Evolutionary conservation across 2,113 vertebrate species (phyloP).

Genomic region (Collichthys lucidus): DNA sequence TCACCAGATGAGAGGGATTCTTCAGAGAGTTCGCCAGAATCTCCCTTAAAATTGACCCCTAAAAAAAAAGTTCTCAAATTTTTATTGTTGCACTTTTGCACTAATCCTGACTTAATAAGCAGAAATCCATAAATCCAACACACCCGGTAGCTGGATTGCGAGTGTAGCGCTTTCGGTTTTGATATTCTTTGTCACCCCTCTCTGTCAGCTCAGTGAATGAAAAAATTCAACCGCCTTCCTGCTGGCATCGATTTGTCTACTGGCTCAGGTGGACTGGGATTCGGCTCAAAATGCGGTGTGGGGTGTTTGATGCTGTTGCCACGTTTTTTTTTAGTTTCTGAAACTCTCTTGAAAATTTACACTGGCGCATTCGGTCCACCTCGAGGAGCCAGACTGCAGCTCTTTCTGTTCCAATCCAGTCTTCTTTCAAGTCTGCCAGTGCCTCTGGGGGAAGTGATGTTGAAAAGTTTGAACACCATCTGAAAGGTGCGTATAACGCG

Average conservation of each 20-base stretch:
- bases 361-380: constrained; percentile 46
- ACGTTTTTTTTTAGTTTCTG: constrained; percentile 21
- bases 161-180: background rate
- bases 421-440: constrained; percentile 43
- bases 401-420: constrained; percentile 34
- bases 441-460: constrained; percentile 35
- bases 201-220: constrained; percentile 25
- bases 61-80: constrained; percentile 30
- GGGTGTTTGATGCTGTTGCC: constrained; percentile 50
- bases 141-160: constrained; percentile 10
- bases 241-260: constrained; percentile 8
- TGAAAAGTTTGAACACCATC: constrained; percentile 39
- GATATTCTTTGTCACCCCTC: background rate
- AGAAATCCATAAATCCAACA: background rate
- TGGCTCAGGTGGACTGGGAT: constrained; percentile 42
- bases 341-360: constrained; percentile 17
- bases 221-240: constrained; percentile 17
- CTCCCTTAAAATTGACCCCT: constrained; percentile 26
- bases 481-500: constrained; percentile 39
- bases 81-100: constrained; percentile 28
- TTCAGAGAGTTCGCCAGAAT: constrained; percentile 20
- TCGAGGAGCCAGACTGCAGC: constrained; percentile 35
- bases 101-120: background rate
- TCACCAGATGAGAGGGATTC: constrained; percentile 22
- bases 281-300: background rate